A percentile compares a stretch with the other conserved stretches of the same genome.
These are phyloP conservation scores for Xylophagus ater DNA, from an alignment of 2,888 invertebrate genomes.

Conservation along the genomic window DNA sequence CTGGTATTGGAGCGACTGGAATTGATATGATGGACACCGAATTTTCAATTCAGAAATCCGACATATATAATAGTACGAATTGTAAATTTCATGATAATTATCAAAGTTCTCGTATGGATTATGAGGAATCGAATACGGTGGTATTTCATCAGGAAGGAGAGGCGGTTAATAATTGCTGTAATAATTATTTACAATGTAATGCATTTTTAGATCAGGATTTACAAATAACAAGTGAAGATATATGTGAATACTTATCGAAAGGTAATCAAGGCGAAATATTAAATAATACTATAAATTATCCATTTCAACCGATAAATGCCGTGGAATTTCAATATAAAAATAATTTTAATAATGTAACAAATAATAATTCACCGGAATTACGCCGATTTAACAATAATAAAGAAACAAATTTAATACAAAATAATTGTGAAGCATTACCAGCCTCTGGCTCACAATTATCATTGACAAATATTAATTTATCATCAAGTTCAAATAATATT, in stretches of 20 bases:
- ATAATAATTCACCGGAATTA: constrained; percentile 6
- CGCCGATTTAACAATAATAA: constrained; percentile 23
- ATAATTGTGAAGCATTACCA: constrained; percentile 19
- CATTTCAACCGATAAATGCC: constrained; percentile 36
- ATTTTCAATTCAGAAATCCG: too few relatives aligned
- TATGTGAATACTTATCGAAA: constrained; percentile 37
- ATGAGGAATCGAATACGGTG: constrained; percentile 34
- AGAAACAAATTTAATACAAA: constrained; percentile 38
- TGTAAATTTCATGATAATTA: too few relatives aligned
- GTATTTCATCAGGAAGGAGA: constrained; percentile 38
- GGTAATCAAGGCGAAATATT: constrained; percentile 33
- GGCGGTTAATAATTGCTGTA: constrained; percentile 37
- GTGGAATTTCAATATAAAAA: constrained; percentile 39
- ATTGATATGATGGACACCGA: constrained; percentile 8
- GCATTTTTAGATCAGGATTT: constrained; percentile 37
- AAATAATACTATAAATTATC: constrained; percentile 36
- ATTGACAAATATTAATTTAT: constrained; percentile 35
- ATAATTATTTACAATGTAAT: constrained; percentile 37
- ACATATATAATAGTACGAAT: too few relatives aligned
- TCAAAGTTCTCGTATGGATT: too few relatives aligned
- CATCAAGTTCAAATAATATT: constrained; percentile 37
- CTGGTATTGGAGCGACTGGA: constrained; percentile 25
- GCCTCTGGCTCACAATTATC: constrained; percentile 24
- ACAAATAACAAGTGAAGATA: constrained; percentile 39
- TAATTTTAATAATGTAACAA: constrained; percentile 27